Evolutionary conservation across 2,113 vertebrate genomes (phyloP), one percentile per base, ranked within the genome.

Genomic region (Holacanthus passer): DNA sequence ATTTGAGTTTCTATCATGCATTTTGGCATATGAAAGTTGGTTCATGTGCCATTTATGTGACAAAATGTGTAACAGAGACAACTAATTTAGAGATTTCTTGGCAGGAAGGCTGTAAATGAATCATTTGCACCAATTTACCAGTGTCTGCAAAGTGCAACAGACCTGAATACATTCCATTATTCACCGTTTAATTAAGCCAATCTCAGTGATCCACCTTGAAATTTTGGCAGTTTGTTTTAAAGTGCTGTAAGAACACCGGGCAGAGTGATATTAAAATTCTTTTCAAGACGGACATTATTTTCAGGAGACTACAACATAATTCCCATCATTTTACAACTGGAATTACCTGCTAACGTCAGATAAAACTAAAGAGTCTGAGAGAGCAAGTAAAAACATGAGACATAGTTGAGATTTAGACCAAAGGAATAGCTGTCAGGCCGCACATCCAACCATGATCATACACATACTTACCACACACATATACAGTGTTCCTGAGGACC

Each of bases 401-500:
- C 81, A 66, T 73, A 81, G 55, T 83, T 77, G 82, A 87, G 87
- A 90, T 80, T 79, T 68, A 81, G 77, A 87, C 76, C 53, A 71
- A 85, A 86, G 73, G 77, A 90, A 86, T 76, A 89, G 81, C 85
- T 74, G 87, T 87, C 76, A 62, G 81, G 72, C 77, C 73, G 66
- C 77, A 68, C 84, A 82, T 82, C 85, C 88, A 83, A 82, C 47
- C 85, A 60, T 37, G 58, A 77, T 24, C 87, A 89, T 50, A 87
- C 83, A 71, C 78, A 92, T 77, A 81, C 79, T 73, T 80, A 83
- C 74, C 86, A 83, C 84, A 87, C 84, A 81, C 87, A 87, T 78
- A 82, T 69, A 93, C 91, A 92, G 89, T 92, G 90, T 94, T 93
- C 92, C 93, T 94, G 93, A 94, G 92, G 92, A 94, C 90, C 91